Conservation (phyloP, 2,797 vertebrate genomes). For the Gadopsis marmoratus region DNA sequence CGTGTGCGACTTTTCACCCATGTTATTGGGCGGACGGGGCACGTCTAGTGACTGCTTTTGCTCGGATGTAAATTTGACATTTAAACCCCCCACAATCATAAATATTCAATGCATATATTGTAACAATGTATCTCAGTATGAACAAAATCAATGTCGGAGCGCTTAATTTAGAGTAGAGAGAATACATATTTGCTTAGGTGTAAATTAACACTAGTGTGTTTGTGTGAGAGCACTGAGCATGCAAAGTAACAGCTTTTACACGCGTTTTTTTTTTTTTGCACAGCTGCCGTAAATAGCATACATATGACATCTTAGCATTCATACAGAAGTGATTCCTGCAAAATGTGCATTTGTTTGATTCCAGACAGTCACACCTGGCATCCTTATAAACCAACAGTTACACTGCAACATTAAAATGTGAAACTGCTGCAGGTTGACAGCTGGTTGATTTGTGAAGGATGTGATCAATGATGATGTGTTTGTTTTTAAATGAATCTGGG, state of each 20-base stretch:
- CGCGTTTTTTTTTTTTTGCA: not conserved
- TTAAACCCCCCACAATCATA: not conserved
- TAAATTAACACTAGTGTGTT: not conserved
- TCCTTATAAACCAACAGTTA: not conserved
- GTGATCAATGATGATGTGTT: not conserved
- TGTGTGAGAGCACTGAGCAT: not conserved
- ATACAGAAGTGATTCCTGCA: not conserved
- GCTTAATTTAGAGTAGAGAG: not conserved
- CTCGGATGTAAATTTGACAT: conserved; percentile 10
- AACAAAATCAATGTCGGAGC: not conserved
- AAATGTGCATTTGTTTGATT: not conserved
- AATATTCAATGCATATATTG: not conserved
- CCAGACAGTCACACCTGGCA: not conserved
- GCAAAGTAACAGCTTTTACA: not conserved
- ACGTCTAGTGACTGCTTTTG: not conserved
- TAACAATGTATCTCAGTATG: not conserved
- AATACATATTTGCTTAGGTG: no score
- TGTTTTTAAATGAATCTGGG: not conserved
- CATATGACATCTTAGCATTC: not conserved
- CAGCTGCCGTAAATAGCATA: not conserved
- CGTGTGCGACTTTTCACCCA: fast-evolving
- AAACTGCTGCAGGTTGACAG: not conserved
- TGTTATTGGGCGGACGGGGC: not conserved
- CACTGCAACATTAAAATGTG: not conserved
- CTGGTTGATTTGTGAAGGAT: not conserved